phyloP scores from a whole-genome alignment of 2,888 invertebrate species.

The Amorpha juglandis region DNA sequence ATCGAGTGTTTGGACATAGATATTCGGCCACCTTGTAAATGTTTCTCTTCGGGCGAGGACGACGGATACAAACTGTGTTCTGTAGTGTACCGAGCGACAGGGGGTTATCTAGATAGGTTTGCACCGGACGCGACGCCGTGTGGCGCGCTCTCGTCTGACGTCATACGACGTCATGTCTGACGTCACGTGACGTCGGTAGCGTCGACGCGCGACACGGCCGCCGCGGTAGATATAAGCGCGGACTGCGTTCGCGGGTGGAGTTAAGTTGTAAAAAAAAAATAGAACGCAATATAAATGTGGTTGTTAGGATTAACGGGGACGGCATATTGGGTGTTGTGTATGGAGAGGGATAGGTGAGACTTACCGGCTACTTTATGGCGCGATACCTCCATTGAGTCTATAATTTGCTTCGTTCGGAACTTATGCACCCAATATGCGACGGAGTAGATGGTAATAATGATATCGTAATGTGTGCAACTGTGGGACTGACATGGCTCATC shows the following conservation, averaged over 20 bases:
- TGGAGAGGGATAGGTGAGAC: conserved; percentile 54
- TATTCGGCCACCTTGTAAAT: conserved; percentile 59
- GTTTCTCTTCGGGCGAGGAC: conserved; percentile 71
- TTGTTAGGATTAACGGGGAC: conserved; percentile 64
- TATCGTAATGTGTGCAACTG: conserved; percentile 67
- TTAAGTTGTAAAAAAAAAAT: conserved; percentile 78
- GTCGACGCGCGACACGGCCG: conserved; percentile 40
- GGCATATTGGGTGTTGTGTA: conserved; percentile 82
- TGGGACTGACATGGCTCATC: conserved; percentile 80
- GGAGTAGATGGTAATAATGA: conserved; percentile 63
- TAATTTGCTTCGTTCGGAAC: not conserved
- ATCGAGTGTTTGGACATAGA: conserved; percentile 45
- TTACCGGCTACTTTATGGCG: not conserved
- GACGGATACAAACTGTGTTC: conserved; percentile 82
- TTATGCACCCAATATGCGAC: conserved; percentile 62
- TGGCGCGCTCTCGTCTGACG: conserved; percentile 30
- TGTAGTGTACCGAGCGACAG: conserved; percentile 79
- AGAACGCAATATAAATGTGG: conserved; percentile 78
- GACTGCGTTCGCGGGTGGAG: conserved; percentile 58
- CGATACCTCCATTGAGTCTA: not conserved
- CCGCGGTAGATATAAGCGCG: conserved; percentile 57
- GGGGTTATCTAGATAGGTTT: conserved; percentile 77
- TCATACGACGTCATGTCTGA: conserved; percentile 21
- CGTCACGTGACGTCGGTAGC: conserved; percentile 33
- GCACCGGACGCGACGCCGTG: conserved; percentile 53